Base-by-base conservation (phyloP, 1,140 invertebrate genomes). In the Nixonia krombeini region DNA sequence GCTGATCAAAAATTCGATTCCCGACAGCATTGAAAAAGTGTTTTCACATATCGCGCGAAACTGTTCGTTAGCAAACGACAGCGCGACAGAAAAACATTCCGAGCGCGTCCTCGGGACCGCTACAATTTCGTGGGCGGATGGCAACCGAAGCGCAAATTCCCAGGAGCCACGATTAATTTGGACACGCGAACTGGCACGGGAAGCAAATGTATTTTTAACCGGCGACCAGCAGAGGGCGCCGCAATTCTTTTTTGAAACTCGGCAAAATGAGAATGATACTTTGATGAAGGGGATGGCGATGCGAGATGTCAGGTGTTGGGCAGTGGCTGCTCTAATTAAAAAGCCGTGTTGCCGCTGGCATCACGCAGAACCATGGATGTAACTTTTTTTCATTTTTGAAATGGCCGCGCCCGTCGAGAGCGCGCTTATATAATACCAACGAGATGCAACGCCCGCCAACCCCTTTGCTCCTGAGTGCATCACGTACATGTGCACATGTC, bases 261-360 rank as follows among this genome's bases (percentile, higher is more conserved):
- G 72, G 74, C 70, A 73, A 84, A 82, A 83, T 80, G 78, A 77
- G 79, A 82, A 83, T 82, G 78, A 80, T 77, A 79, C 77, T 83
- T 83, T 82, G 80, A 83, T 83, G 79, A 82, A 83, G 81, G 81
- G 81, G 74, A 75, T 68, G 74, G 76, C 67, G 61, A 68, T 70
- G 70, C 51, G 70, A 70, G 74, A 81, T 82, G 81, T 84, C 81
- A 82, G 81, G 82, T 84, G 79, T 72, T 76, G 72, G 74, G 58
- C 63, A 72, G 65, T 73, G 53, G 74, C 73, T 71, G 74, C 78
- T 84, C 81, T 84, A 84, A 84, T 84, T 84, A 84, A 84, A 84
- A 84, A 84, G 81, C 81, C 81, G 78, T 84, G 82, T 84, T 75
- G 73, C 71, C 71, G 63, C 59, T 69, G 73, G 73, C 80, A 76